phyloP scores from a whole-genome alignment of 2,797 vertebrate species.

The Hafferia zeledoni region DNA sequence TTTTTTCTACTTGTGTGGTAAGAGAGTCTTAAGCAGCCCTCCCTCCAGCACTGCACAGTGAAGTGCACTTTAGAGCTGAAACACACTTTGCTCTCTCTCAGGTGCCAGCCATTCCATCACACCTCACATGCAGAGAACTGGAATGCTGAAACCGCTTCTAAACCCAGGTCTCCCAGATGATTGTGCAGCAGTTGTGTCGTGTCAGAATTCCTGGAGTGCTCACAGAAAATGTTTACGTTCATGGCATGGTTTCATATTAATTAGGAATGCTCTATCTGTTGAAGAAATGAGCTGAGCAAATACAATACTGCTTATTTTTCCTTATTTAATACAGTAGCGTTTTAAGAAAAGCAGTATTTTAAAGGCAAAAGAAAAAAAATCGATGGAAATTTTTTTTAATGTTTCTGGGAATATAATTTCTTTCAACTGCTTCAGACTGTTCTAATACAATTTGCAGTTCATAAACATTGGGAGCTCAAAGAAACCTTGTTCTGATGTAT shows the following conservation, averaged over 20 bases:
- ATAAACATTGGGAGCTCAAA: neutral
- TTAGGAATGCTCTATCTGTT: neutral
- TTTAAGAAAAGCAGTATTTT: neutral
- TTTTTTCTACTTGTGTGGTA: neutral
- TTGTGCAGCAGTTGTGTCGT: neutral
- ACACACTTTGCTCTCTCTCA: neutral
- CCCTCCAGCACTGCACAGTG: neutral
- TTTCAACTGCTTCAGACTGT: neutral
- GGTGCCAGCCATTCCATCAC: accelerated
- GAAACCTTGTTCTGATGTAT: neutral
- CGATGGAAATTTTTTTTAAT: neutral
- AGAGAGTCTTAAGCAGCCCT: neutral
- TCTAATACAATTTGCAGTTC: neutral
- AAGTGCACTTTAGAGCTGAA: neutral
- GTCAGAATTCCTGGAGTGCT: neutral
- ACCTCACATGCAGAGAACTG: accelerated
- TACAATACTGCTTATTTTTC: neutral
- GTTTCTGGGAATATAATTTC: neutral
- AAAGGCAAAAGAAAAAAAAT: neutral
- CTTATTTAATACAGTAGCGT: neutral
- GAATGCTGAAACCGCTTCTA: neutral
- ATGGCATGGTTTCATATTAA: neutral
- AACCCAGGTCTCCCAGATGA: neutral
- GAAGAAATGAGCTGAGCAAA: neutral
- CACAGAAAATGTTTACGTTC: neutral